Base-by-base conservation (phyloP, 1,140 invertebrate genomes). In the Drosophila nigromelanica region DNA sequence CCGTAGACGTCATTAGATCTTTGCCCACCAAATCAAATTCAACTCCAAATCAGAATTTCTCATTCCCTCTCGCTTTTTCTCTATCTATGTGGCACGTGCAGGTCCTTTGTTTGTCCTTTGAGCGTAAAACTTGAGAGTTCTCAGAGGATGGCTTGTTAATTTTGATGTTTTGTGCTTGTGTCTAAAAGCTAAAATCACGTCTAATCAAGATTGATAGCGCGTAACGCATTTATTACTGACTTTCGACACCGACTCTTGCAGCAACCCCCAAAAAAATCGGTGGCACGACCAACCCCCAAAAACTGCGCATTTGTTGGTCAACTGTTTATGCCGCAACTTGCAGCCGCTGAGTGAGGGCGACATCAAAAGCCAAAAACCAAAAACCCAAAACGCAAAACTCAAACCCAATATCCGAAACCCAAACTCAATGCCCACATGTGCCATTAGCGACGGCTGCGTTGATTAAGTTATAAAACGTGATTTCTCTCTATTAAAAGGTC, bases 151-250 rank as follows among this genome's bases (percentile, higher is more conserved):
- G 54, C 72, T 77, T 82, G 75, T 87, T 87, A 77, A 77, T 73
- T 82, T 87, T 85, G 71, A 85, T 89, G 78, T 69, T 62, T 82
- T 70, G 59, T 64, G 59, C 50, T 64, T 40, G 66, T 60, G 63
- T 50, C 48, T 45, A 60, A 83, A 51, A 83, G 59, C 74, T 71
- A 60, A 87, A 90, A 90, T 90, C 86, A 90, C 86, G 59, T 82
- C 86, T 90, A 90, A 90, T 90, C 86, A 90, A 90, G 86, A 90
- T 90, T 90, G 86, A 90, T 90, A 86, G 81, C 73, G 73, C 86
- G 81, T 90, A 90, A 90, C 86, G 81, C 79, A 79, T 87, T 87
- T 83, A 89, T 56, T 56, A 54, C 59, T 83, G 83, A 83, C 83
- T 83, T 77, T 78, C 76, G 69, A 73, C 75, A 64, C 72, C 39